Conservation (phyloP, 2,888 invertebrate genomes). For the Didymodactylos carnosus region DNA sequence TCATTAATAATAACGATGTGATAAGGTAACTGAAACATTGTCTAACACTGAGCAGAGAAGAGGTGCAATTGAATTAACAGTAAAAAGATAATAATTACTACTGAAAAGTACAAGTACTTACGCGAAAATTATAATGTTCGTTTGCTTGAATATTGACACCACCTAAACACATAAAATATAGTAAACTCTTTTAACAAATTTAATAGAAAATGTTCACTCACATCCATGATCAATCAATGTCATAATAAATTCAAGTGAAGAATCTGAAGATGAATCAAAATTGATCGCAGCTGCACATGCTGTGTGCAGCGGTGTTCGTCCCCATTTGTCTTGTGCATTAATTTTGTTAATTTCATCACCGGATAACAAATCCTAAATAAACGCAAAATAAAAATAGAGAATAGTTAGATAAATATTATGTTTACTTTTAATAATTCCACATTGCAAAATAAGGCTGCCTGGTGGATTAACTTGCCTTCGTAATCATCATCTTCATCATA, state of each 20-base stretch:
- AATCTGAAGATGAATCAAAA: not conserved
- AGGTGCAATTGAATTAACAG: too few relatives aligned
- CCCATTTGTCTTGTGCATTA: not conserved
- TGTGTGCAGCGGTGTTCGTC: not conserved
- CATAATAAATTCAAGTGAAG: not conserved
- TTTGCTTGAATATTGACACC: not conserved
- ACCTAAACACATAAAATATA: too few relatives aligned
- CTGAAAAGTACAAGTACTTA: too few relatives aligned
- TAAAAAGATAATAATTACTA: too few relatives aligned
- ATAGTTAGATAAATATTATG: not conserved
- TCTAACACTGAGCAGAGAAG: too few relatives aligned
- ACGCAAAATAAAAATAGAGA: not conserved
- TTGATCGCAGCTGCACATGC: not conserved
- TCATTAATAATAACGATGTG: too few relatives aligned
- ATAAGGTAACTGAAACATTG: too few relatives aligned
- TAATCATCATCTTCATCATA: not conserved
- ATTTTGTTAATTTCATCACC: not conserved
- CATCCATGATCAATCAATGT: not conserved
- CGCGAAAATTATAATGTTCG: not conserved
- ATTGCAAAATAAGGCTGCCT: not conserved
- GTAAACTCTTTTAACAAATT: too few relatives aligned
- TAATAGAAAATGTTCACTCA: too few relatives aligned
- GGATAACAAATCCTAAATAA: not conserved
- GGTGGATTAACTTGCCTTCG: not conserved
- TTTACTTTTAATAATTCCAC: not conserved